Evolutionary conservation across 2,113 vertebrate genomes (phyloP).

Genomic region (Dolichotis patagonum): DNA sequence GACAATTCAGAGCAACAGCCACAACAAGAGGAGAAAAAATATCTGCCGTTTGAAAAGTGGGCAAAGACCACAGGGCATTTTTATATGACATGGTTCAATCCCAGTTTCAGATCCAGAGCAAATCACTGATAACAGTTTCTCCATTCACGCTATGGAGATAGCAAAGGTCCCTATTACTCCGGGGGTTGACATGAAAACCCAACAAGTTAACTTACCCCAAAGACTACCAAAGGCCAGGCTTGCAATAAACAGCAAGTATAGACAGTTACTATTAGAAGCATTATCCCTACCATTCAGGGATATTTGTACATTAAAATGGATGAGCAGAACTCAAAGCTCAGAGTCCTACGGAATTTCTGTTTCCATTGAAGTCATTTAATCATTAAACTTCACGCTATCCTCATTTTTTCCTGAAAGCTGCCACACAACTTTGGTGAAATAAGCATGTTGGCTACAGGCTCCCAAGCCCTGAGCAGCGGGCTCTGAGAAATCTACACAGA

Average conservation of each 20-base stretch:
- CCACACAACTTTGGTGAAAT: neutral
- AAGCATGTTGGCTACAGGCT: neutral
- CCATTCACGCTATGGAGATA: neutral
- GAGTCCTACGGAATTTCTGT: neutral
- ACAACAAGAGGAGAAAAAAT: neutral
- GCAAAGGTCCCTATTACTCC: neutral
- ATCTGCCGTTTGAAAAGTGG: neutral
- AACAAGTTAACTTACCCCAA: neutral
- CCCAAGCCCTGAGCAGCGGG: neutral
- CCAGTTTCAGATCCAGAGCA: neutral
- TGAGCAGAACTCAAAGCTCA: neutral
- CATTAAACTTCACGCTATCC: neutral
- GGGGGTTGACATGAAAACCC: neutral
- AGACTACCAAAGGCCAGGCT: neutral
- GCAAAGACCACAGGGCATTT: neutral
- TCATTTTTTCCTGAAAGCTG: neutral
- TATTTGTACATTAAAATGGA: neutral
- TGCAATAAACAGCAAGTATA: neutral
- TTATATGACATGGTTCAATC: neutral
- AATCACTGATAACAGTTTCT: neutral
- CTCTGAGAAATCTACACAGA: neutral
- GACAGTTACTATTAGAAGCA: neutral
- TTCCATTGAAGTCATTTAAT: neutral
- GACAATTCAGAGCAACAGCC: neutral
- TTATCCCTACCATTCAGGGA: neutral